These are phyloP conservation scores for Jaculus jaculus DNA, from an alignment of 2,113 vertebrate species.

Conservation along the genomic window DNA sequence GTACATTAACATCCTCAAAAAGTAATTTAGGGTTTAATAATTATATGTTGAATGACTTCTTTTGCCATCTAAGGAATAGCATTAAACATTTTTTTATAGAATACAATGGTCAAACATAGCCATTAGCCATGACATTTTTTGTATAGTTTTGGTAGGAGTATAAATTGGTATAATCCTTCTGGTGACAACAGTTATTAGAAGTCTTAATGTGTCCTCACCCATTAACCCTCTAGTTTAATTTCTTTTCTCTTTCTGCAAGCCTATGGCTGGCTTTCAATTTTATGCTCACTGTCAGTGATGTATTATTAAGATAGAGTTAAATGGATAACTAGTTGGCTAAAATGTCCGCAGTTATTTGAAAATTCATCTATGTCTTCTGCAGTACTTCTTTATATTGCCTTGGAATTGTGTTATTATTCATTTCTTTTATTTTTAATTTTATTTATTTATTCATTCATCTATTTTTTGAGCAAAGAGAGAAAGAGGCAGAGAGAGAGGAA, in stretches of 20 bases:
- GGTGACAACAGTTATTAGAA: not conserved
- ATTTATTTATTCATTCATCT: no score
- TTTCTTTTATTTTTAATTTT: no score
- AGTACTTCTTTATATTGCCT: not conserved
- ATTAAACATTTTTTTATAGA: conserved; percentile 13
- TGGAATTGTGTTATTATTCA: no score
- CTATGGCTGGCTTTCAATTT: not conserved
- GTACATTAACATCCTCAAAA: not conserved
- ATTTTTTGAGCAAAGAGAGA: no score
- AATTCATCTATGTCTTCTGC: not conserved
- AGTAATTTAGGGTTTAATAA: not conserved
- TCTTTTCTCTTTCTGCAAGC: conserved; percentile 21
- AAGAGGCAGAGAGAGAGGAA: no score
- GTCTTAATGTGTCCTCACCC: not conserved
- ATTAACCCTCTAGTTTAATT: not conserved
- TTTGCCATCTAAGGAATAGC: not conserved
- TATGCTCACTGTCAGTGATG: not conserved
- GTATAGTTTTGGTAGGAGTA: not conserved
- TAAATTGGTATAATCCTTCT: not conserved
- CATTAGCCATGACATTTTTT: not conserved
- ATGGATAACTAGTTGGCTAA: not conserved
- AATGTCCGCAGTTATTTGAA: not conserved
- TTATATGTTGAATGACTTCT: not conserved
- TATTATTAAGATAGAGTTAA: conserved; percentile 10
- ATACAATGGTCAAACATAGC: not conserved